Conservation (phyloP, 2,888 invertebrate species). For the Folsomia manolachei region DNA sequence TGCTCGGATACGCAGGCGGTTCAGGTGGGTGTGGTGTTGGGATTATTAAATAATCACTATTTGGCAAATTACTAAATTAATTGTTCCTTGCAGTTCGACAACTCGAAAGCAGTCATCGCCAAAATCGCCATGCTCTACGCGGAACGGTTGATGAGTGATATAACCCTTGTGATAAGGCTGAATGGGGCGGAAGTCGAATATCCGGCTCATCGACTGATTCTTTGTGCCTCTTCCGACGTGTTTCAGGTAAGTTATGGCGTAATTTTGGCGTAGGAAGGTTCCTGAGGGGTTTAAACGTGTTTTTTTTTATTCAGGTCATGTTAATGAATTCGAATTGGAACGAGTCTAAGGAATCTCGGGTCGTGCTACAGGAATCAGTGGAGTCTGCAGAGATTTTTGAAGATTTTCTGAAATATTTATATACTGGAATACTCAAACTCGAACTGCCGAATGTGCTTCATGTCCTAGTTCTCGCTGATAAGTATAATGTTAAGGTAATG, state of each 20-base stretch:
- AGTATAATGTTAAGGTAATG: constrained; percentile 81
- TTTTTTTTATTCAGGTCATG: constrained; percentile 69
- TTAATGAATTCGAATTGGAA: constrained; percentile 90
- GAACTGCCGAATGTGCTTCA: constrained; percentile 81
- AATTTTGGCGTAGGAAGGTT: not conserved
- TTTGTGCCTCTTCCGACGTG: constrained; percentile 92
- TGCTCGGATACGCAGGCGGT: not conserved
- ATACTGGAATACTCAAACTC: constrained; percentile 84
- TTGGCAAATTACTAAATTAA: not conserved
- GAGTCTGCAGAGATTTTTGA: constrained; percentile 81
- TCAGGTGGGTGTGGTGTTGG: not conserved
- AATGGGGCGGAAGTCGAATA: constrained; percentile 68
- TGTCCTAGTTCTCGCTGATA: constrained; percentile 84
- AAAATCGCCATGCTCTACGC: constrained; percentile 80
- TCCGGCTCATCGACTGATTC: constrained; percentile 83
- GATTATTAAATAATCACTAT: not conserved
- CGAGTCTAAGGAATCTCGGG: constrained; percentile 79
- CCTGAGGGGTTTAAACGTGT: too few relatives aligned
- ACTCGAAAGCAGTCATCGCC: constrained; percentile 74
- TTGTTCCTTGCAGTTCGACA: constrained; percentile 67
- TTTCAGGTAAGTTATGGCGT: constrained; percentile 89
- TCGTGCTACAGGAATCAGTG: constrained; percentile 81
- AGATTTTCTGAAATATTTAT: constrained; percentile 82
- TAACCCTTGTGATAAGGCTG: constrained; percentile 78
- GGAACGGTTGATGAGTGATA: constrained; percentile 84